A percentile compares a stretch with the other conserved stretches of the same genome.
Conservation (phyloP, 2,888 invertebrate genomes). For the Lycophotia porphyrea region DNA sequence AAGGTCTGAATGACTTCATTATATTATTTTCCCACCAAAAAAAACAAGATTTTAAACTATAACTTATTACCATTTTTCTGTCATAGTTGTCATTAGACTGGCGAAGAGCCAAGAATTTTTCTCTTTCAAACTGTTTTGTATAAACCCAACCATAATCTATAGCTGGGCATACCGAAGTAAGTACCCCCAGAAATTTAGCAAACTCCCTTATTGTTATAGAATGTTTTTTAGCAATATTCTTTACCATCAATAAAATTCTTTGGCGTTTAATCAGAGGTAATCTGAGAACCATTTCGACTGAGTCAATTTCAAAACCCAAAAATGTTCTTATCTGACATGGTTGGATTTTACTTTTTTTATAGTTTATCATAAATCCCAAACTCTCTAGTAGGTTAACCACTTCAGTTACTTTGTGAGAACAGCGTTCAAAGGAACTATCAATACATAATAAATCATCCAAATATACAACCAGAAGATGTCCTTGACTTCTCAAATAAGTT, state of each 20-base stretch:
- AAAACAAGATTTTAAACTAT: not conserved
- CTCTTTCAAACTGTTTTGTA: not conserved
- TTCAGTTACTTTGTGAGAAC: not conserved
- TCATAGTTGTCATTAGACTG: not conserved
- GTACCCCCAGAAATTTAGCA: not conserved
- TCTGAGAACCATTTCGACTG: no score
- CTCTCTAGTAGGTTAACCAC: not conserved
- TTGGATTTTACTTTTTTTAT: no score
- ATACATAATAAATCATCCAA: not conserved
- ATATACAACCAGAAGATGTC: not conserved
- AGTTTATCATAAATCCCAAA: not conserved
- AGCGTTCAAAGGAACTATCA: not conserved
- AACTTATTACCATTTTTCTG: not conserved
- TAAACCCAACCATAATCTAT: constrained; percentile 1
- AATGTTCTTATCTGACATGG: not conserved
- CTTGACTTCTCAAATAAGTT: no score
- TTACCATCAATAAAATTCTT: not conserved
- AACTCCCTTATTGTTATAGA: not conserved
- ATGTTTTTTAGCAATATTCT: no score
- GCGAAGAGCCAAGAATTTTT: not conserved
- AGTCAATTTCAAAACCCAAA: not conserved
- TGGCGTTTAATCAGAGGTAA: no score
- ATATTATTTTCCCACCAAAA: not conserved
- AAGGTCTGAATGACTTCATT: not conserved
- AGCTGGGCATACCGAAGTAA: not conserved